A percentile compares a stretch with the other conserved stretches of the same genome.
Evolutionary conservation across 2,113 vertebrate genomes (phyloP).

Genomic region (Semnopithecus entellus): DNA sequence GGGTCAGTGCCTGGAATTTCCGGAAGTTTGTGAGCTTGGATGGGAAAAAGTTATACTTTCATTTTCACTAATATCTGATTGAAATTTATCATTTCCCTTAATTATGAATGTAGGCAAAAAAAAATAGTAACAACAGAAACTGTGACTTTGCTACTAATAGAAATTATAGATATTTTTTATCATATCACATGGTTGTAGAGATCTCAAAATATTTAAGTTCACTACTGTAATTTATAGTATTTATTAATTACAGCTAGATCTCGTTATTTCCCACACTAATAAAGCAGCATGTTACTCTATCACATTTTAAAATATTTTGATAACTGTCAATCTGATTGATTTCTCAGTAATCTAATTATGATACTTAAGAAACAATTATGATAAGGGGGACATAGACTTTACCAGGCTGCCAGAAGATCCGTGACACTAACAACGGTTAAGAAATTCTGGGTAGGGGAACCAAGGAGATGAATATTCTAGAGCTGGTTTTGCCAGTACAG

Average conservation of each 20-base stretch:
- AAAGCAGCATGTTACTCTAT: neutral
- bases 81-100: neutral
- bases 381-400: neutral
- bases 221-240: neutral
- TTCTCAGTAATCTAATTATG: neutral
- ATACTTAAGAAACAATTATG: neutral
- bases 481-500: neutral
- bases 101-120: neutral
- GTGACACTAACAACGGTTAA: neutral
- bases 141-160: neutral
- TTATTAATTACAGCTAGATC: neutral
- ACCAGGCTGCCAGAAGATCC: neutral
- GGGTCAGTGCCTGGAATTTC: neutral
- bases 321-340: neutral
- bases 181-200: neutral
- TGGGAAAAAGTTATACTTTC: neutral
- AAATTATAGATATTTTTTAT: slow-evolving; percentile 26
- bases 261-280: slow-evolving; percentile 8
- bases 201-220: neutral
- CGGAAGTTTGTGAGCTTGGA: neutral
- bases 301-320: slow-evolving; percentile 62
- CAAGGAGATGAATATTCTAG: neutral
- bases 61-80: slow-evolving; percentile 32
- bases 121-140: neutral
- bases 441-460: neutral